Evolutionary conservation across 2,113 vertebrate species (phyloP), one percentile per base, ranked within the genome.

Genomic region (Oreocharis arfaki): DNA sequence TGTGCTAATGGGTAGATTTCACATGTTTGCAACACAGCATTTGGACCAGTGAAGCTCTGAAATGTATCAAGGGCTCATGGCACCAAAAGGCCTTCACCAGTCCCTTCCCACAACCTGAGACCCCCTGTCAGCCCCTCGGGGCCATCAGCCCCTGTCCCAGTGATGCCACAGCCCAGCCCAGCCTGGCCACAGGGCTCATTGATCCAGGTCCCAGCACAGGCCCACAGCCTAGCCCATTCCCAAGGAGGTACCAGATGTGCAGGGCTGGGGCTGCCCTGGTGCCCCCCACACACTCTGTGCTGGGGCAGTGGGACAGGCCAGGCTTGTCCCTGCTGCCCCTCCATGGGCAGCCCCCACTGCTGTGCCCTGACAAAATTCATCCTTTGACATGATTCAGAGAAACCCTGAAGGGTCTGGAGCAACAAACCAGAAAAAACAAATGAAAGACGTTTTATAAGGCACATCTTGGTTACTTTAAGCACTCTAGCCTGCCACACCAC

Each of bases 161-260:
- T 10, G 41, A 50, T 8, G 39, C 32, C 52, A 11, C 35, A 57
- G 42, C 53, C 56, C 16, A 16, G 59, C 41, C 22, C 16, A 50
- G 37, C 28, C 42, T 42, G 42, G 15, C 42, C 42, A 42, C n/a
- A n/a, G n/a, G 7, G 13, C 17, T 27, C 46, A 11, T 5, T 0
- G 0, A 39, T 28, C n/a, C 0, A 0, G 50, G 33, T 15, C 39
- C 46, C 33, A 14, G 23, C 0, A 1, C 13, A 20, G 50, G 4
- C 20, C 30, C 32, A 41, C 0, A 0, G 6, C 57, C 22, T 33
- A 19, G 55, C n/a, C 22, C 16, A 2, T 39, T 15, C 35, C 73
- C 49, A 73, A 3, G 8, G 13, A 44, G 4, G 41, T 7, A 6
- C 16, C 55, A 11, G 3, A 32, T 18, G 21, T 13, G 13, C 7